A percentile compares a stretch with the other conserved stretches of the same genome.
phyloP scores from a whole-genome alignment of 2,113 vertebrate genomes.

The Eleginops maclovinus region DNA sequence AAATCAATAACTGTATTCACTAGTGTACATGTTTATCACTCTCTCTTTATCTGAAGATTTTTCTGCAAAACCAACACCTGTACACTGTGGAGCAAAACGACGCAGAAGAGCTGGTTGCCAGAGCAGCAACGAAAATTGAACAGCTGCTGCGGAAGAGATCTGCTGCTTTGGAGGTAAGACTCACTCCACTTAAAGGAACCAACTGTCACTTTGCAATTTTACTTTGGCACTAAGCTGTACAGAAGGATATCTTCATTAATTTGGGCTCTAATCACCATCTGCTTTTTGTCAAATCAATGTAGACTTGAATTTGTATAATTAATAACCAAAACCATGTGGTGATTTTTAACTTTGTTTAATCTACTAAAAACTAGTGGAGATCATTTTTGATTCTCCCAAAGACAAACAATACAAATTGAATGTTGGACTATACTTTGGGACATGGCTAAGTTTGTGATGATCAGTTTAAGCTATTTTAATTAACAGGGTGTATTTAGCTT shows the following conservation, averaged over 20 bases:
- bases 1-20: not conserved
- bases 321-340: constrained; percentile 1
- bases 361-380: not conserved
- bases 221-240: constrained; percentile 20
- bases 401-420: not conserved
- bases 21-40: not conserved
- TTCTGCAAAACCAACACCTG: constrained; percentile 85
- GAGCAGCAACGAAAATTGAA: constrained; percentile 95
- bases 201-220: constrained; percentile 48
- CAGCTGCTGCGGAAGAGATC: constrained; percentile 94
- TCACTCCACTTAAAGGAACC: constrained; percentile 28
- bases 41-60: constrained; percentile 85
- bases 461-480: not conserved
- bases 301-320: not conserved
- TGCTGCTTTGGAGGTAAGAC: constrained; percentile 92
- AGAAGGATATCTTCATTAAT: constrained; percentile 29
- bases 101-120: constrained; percentile 92
- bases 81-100: constrained; percentile 94
- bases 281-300: constrained; percentile 12
- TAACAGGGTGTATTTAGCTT: not conserved
- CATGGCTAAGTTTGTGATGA: not conserved
- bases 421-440: not conserved
- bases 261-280: constrained; percentile 10
- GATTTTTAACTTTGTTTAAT: not conserved
- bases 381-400: not conserved